Evolutionary conservation across 2,797 vertebrate genomes (phyloP).

Genomic region (Malurus splendens): DNA sequence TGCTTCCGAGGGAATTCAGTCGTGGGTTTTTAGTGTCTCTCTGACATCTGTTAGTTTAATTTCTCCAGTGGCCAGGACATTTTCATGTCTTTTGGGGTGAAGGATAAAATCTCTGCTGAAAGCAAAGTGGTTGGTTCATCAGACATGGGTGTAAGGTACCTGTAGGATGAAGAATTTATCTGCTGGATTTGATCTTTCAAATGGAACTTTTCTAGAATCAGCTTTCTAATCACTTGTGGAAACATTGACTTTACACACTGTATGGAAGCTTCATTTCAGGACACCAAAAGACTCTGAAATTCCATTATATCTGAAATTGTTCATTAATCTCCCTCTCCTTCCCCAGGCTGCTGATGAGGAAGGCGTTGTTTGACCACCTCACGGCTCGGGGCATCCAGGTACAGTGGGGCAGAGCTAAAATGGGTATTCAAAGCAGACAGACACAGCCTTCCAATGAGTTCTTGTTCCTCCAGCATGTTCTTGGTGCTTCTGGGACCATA

Average conservation of each 20-base stretch:
- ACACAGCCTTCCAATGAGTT: neutral
- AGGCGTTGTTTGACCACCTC: conserved; percentile 90
- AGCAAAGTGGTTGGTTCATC: neutral
- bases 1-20: neutral
- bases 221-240: neutral
- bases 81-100: neutral
- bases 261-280: neutral
- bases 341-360: conserved; percentile 90
- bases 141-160: accelerated
- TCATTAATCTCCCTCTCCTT: neutral
- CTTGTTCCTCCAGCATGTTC: neutral
- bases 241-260: neutral
- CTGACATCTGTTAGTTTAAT: neutral
- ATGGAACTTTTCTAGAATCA: neutral
- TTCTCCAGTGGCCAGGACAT: neutral
- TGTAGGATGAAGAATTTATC: neutral
- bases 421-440: neutral
- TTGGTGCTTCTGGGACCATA: neutral
- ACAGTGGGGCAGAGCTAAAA: neutral
- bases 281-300: neutral
- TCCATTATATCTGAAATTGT: neutral
- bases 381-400: conserved; percentile 96
- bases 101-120: neutral
- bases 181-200: neutral
- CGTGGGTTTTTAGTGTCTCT: neutral